A percentile compares a stretch with the other conserved stretches of the same genome.
phyloP scores from a whole-genome alignment of 2,797 vertebrate genomes.

The Clamator glandarius region DNA sequence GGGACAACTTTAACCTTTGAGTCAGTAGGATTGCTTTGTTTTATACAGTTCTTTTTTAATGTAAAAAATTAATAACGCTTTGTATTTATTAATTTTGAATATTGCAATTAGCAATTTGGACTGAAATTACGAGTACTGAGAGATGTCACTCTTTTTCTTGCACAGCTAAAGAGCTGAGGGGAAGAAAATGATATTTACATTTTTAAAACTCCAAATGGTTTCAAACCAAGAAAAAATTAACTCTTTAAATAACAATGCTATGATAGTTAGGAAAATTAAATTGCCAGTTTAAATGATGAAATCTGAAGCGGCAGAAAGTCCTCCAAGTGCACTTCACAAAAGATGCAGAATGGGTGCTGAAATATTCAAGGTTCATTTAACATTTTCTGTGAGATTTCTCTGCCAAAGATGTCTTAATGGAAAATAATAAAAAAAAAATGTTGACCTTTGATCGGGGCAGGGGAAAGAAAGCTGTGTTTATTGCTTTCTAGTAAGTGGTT shows the following conservation, averaged over 20 bases:
- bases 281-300: not conserved
- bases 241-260: not conserved
- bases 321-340: not conserved
- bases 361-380: not conserved
- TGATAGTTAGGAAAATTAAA: not conserved
- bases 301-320: not conserved
- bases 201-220: not conserved
- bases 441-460: not conserved
- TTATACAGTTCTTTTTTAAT: not conserved
- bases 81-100: not conserved
- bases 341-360: not conserved
- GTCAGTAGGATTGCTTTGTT: not conserved
- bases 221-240: not conserved
- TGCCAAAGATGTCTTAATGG: not conserved
- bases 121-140: not conserved
- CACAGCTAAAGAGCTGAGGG: not conserved
- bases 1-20: not conserved
- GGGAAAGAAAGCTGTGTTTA: not conserved
- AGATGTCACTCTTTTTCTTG: not conserved
- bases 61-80: not conserved
- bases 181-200: not conserved
- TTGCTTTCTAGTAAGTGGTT: constrained; percentile 19
- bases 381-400: not conserved
- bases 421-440: not conserved
- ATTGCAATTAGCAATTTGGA: not conserved